Evolutionary conservation across 2,888 invertebrate genomes (phyloP).

Genomic region (Pollenia amentaria): DNA sequence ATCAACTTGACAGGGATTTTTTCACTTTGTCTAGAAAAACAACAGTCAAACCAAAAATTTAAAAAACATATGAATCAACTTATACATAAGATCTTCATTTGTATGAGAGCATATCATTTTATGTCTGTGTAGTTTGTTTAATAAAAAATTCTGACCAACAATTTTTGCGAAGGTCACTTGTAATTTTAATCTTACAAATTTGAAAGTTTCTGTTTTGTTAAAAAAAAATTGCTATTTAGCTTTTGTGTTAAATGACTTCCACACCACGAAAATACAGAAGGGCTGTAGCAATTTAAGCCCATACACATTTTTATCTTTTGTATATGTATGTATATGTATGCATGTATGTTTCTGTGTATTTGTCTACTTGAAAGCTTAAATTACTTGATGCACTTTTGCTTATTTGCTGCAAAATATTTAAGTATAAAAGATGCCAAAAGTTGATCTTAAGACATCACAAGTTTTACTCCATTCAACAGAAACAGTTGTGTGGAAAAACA

Average conservation of each 20-base stretch:
- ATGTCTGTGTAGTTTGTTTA: constrained; percentile 3
- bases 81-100: not conserved
- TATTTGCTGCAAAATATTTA: constrained; percentile 1
- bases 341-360: constrained; percentile 26
- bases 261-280: constrained; percentile 43
- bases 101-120: not conserved
- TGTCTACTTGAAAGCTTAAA: constrained; percentile 31
- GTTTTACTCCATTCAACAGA: constrained; percentile 73
- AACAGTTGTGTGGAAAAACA: constrained; percentile 73
- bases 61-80: not conserved
- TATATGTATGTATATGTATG: not conserved
- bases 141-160: constrained; percentile 60
- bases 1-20: no score
- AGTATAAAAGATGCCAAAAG: constrained; percentile 66
- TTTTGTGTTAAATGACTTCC: constrained; percentile 48
- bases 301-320: not conserved
- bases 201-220: constrained; percentile 77
- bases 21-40: no score
- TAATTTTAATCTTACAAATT: constrained; percentile 81
- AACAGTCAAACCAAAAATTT: not conserved
- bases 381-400: constrained; percentile 40
- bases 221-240: not conserved
- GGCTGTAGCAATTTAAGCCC: constrained; percentile 47
- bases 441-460: constrained; percentile 74
- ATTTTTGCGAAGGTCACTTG: constrained; percentile 79